phyloP scores from a whole-genome alignment of 2,797 vertebrate species.

The Darevskia mixta region DNA sequence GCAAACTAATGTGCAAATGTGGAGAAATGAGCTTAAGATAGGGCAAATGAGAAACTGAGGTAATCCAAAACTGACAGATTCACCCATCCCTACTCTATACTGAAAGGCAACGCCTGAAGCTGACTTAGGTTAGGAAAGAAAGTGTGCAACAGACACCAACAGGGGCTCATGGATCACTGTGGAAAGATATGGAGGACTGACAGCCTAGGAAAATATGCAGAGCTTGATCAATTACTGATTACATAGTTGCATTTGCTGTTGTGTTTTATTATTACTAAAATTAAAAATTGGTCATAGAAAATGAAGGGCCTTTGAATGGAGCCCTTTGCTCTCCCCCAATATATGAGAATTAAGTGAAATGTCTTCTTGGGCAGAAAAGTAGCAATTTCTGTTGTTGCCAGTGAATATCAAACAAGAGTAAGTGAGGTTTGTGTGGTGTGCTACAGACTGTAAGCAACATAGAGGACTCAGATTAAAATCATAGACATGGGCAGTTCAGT shows the following conservation, averaged over 20 bases:
- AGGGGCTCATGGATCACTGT: background rate
- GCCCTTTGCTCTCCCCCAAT: background rate
- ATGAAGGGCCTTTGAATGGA: background rate
- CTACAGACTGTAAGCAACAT: background rate
- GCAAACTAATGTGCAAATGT: too few relatives aligned
- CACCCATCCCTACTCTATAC: too few relatives aligned
- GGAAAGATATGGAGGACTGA: background rate
- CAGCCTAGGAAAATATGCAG: background rate
- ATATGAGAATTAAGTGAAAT: background rate
- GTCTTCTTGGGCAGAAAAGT: background rate
- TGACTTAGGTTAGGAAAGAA: background rate
- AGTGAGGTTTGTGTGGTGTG: too few relatives aligned
- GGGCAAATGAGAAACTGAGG: too few relatives aligned
- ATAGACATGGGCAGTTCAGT: background rate
- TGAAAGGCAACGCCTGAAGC: background rate
- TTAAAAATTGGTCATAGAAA: background rate
- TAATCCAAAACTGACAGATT: too few relatives aligned
- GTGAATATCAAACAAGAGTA: background rate
- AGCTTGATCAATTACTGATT: background rate
- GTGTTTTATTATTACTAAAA: background rate
- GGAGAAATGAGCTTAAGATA: too few relatives aligned
- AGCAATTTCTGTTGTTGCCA: background rate
- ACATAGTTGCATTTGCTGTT: background rate
- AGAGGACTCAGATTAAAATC: background rate
- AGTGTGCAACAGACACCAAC: background rate